phyloP scores from a whole-genome alignment of 2,797 vertebrate species.

The Poeciliopsis paucimaculata region DNA sequence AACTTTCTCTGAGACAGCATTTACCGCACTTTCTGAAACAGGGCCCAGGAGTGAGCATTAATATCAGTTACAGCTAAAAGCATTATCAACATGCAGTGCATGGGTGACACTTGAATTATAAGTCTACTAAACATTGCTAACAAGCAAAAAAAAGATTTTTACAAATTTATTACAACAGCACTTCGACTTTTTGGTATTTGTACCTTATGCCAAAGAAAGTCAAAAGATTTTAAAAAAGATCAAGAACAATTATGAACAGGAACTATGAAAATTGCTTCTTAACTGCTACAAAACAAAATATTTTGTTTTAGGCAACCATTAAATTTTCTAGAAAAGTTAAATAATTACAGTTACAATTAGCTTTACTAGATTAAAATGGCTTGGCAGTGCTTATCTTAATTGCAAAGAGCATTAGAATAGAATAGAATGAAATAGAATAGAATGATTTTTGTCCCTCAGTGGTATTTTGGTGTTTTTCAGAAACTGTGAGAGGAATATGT shows the following conservation, averaged over 20 bases:
- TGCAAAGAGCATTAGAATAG: not conserved
- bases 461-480: not conserved
- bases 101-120: not conserved
- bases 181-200: no score
- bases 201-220: not conserved
- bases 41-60: not conserved
- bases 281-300: not conserved
- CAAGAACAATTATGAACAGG: not conserved
- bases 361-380: not conserved
- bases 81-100: not conserved
- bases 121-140: no score
- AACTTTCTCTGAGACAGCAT: no score
- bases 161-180: no score
- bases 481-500: conserved; percentile 17
- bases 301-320: not conserved
- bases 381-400: not conserved
- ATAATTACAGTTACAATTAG: not conserved
- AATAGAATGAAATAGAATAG: not conserved
- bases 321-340: not conserved
- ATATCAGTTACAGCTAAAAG: not conserved
- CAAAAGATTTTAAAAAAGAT: not conserved
- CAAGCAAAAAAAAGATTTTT: no score
- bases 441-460: not conserved
- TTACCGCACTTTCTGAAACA: no score
- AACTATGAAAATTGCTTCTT: not conserved